A percentile compares a stretch with the other conserved stretches of the same genome.
Conservation (phyloP, 2,113 vertebrate species). For the Malurus melanocephalus region DNA sequence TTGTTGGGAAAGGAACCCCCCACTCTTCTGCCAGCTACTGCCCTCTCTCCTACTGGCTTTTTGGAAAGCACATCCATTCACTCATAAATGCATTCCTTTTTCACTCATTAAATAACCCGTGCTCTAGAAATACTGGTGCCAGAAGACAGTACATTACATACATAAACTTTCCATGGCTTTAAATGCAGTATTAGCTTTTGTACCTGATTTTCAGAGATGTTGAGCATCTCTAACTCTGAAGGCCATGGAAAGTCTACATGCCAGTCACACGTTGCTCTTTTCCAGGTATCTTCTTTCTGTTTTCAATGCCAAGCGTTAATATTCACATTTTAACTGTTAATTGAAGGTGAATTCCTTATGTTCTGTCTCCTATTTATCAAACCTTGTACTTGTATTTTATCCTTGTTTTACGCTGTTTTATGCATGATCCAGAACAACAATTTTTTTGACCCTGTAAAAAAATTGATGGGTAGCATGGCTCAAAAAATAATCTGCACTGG, state of each 20-base stretch:
- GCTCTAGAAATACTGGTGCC: neutral
- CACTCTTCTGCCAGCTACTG: neutral
- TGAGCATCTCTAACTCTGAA: neutral
- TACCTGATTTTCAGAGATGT: neutral
- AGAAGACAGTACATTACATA: neutral
- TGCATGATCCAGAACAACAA: neutral
- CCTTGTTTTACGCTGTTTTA: neutral
- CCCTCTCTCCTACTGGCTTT: neutral
- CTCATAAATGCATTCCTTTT: neutral
- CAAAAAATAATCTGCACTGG: neutral
- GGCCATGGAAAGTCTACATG: neutral
- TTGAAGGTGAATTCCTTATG: neutral
- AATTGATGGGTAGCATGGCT: constrained; percentile 7
- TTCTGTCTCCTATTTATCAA: neutral
- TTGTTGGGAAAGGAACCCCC: neutral
- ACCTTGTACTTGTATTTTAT: neutral
- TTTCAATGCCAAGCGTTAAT: neutral
- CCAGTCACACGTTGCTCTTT: neutral
- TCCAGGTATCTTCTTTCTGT: neutral
- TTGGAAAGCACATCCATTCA: neutral
- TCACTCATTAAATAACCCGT: neutral
- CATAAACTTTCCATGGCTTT: neutral
- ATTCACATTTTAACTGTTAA: neutral
- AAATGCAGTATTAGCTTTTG: neutral
- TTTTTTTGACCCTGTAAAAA: neutral